phyloP scores from a whole-genome alignment of 92 coral and sea anemone species.

The Phenganax subtilis region DNA sequence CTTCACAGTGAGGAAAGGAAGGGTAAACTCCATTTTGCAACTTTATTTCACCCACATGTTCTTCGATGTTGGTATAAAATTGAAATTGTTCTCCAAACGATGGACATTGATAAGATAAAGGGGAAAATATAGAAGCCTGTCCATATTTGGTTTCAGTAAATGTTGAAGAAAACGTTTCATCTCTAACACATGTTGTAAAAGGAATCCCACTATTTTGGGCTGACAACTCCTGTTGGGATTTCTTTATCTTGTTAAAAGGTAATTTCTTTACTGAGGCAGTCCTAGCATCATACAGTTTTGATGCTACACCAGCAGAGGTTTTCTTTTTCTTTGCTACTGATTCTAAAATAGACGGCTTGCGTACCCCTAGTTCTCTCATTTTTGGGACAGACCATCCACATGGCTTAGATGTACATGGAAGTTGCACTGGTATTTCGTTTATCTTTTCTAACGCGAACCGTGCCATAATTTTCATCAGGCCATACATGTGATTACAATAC shows the following conservation, averaged over 20 bases:
- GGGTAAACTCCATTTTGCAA: slow-evolving; percentile 37
- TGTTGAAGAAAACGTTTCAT: slow-evolving; percentile 17
- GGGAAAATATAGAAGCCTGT: slow-evolving; percentile 51
- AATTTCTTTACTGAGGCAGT: slow-evolving; percentile 38
- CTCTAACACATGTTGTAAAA: slow-evolving; percentile 27
- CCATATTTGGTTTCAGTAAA: slow-evolving; percentile 58
- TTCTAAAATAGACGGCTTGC: slow-evolving; percentile 48
- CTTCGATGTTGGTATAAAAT: slow-evolving; percentile 48
- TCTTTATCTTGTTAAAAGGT: slow-evolving; percentile 21
- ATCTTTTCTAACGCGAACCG: slow-evolving; percentile 53
- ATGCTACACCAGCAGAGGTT: not conserved
- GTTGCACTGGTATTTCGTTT: slow-evolving; percentile 34
- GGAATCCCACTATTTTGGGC: not conserved
- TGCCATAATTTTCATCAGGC: slow-evolving; percentile 48
- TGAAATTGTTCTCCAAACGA: slow-evolving; percentile 48
- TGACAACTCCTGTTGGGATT: slow-evolving; percentile 32
- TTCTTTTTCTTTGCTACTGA: slow-evolving; percentile 43
- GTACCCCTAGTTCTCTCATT: slow-evolving; percentile 41
- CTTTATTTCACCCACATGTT: not conserved
- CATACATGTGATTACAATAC: slow-evolving; percentile 58
- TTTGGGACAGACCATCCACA: slow-evolving; percentile 60
- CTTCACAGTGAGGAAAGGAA: slow-evolving; percentile 49
- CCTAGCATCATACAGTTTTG: slow-evolving; percentile 43
- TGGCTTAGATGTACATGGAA: slow-evolving; percentile 63
- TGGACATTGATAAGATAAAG: slow-evolving; percentile 54